Conservation (phyloP, 1,140 invertebrate genomes). For the Eubasilissa regina region DNA sequence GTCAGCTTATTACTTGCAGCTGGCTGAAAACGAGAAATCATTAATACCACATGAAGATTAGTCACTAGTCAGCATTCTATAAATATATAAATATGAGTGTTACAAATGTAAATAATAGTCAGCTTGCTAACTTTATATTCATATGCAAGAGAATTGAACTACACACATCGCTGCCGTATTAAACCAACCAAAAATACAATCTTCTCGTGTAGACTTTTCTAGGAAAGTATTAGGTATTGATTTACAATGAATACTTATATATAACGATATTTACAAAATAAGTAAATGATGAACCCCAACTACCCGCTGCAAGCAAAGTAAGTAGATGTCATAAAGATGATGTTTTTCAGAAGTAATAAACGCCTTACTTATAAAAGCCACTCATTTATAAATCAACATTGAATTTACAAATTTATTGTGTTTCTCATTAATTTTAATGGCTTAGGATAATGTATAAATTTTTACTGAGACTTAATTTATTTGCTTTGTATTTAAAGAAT, state of each 20-base stretch:
- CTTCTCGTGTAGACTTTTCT: neutral
- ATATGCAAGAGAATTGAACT: too few species aligned
- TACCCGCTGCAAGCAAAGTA: too few species aligned
- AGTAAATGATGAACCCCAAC: too few species aligned
- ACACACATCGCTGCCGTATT: neutral
- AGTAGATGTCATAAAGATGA: too few species aligned
- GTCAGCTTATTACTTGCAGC: constrained; percentile 74
- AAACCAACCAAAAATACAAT: neutral
- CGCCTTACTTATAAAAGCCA: too few species aligned
- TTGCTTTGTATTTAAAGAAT: constrained; percentile 45
- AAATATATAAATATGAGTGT: neutral
- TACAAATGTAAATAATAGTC: neutral
- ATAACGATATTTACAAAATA: too few species aligned
- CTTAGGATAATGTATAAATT: constrained; percentile 15
- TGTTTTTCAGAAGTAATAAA: too few species aligned
- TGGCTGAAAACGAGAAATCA: constrained; percentile 69
- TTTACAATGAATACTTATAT: too few species aligned
- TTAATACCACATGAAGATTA: neutral
- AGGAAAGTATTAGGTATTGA: too few species aligned
- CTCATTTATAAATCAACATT: too few species aligned
- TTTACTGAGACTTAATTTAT: constrained; percentile 39
- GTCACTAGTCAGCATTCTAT: neutral
- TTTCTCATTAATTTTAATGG: neutral
- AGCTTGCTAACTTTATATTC: constrained; percentile 51
- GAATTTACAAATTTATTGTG: neutral